phyloP scores from a whole-genome alignment of 1,140 invertebrate genomes.

The Caenorhabditis remanei region DNA sequence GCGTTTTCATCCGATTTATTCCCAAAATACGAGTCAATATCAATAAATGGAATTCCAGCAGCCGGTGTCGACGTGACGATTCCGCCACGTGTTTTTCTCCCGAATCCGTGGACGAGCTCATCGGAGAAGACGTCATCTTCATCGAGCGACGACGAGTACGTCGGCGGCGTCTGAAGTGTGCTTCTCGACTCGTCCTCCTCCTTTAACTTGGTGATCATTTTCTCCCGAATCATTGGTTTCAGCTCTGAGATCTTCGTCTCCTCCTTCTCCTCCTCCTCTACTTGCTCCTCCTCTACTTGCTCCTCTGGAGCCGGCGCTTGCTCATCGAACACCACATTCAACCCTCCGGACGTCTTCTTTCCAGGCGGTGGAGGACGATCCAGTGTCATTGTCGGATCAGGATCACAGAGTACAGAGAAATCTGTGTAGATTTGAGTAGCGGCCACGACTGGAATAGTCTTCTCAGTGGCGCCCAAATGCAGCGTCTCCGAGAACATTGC shows the following conservation, averaged over 20 bases:
- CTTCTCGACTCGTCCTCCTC: no score
- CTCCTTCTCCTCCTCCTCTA: no score
- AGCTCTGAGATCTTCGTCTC: not conserved
- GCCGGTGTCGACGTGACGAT: slow-evolving; percentile 44
- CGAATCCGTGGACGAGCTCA: not conserved
- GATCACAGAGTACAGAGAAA: slow-evolving; percentile 46
- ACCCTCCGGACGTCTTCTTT: not conserved
- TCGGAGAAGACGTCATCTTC: not conserved
- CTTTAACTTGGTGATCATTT: no score
- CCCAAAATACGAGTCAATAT: not conserved
- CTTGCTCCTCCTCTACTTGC: not conserved
- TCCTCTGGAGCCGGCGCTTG: not conserved
- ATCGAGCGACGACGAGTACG: no score
- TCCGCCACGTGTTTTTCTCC: not conserved
- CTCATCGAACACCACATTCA: slow-evolving; percentile 28
- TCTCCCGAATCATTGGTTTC: not conserved
- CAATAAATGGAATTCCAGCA: not conserved
- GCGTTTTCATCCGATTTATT: not conserved
- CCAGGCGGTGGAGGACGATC: not conserved
- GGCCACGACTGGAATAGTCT: slow-evolving; percentile 4
- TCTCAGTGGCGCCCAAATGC: not conserved
- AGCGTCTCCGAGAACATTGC: slow-evolving; percentile 55
- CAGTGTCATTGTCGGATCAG: slow-evolving; percentile 8
- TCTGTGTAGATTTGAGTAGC: not conserved
- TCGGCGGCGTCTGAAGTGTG: no score